Conservation (phyloP, 23 tunicate species). For the Aplidium turbinatum region DNA sequence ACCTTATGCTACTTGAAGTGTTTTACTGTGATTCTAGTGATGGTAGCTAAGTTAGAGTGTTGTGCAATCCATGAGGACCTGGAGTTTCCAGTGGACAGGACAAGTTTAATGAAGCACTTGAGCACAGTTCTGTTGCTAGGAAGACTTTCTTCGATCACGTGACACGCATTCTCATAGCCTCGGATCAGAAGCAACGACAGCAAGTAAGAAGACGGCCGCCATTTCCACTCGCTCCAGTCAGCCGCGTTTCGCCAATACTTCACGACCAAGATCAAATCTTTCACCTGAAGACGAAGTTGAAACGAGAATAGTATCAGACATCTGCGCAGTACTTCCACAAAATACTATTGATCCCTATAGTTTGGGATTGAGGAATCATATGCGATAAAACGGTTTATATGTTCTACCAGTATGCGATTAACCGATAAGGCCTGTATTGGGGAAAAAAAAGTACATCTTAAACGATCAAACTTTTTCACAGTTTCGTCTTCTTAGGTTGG, state of each 20-base stretch:
- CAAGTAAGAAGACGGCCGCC: constrained; percentile 80
- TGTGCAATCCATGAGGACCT: constrained; percentile 45
- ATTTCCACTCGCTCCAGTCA: constrained; percentile 83
- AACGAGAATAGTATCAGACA: not conserved
- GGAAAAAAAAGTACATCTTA: no score
- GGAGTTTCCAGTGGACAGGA: constrained; percentile 49
- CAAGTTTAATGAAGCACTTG: constrained; percentile 68
- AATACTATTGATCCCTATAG: no score
- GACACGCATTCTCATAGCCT: constrained; percentile 85
- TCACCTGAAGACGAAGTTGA: constrained; percentile 44
- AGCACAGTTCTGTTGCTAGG: constrained; percentile 71
- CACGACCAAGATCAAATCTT: constrained; percentile 73
- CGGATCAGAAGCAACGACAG: constrained; percentile 70
- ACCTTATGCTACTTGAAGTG: not conserved
- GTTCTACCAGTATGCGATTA: no score
- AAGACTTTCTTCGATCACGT: constrained; percentile 66
- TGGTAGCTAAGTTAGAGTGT: no score
- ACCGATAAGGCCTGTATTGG: no score
- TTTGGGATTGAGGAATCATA: no score
- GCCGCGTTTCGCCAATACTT: constrained; percentile 78
- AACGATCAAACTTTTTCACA: no score
- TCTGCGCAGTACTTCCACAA: no score
- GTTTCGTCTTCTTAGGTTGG: no score
- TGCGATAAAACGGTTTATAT: no score
- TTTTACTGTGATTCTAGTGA: not conserved